A percentile compares a stretch with the other conserved stretches of the same genome.
phyloP scores from a whole-genome alignment of 2,888 invertebrate species.

The Cremastinae sp. region DNA sequence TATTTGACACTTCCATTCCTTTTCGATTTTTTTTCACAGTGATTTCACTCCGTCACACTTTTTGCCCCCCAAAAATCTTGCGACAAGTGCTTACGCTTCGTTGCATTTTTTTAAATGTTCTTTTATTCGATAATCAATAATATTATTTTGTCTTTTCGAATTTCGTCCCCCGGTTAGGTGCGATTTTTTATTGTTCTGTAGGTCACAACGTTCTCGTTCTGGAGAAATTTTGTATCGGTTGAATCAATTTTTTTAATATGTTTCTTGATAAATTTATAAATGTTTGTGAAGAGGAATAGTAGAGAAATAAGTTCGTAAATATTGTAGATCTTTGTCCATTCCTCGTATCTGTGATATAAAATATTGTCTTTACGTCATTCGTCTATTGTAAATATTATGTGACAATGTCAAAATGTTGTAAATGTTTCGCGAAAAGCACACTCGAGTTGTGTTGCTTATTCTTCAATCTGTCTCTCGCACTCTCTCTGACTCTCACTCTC shows the following conservation, averaged over 20 bases:
- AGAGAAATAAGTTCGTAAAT: slow-evolving; percentile 7
- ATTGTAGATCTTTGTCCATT: slow-evolving; percentile 20
- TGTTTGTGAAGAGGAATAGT: background rate
- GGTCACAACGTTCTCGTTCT: slow-evolving; percentile 40
- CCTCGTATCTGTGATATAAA: slow-evolving; percentile 37
- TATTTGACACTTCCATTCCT: slow-evolving; percentile 32
- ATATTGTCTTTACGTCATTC: slow-evolving; percentile 17
- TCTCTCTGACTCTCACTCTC: slow-evolving; percentile 24
- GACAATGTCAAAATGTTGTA: slow-evolving; percentile 46
- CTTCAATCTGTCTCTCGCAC: slow-evolving; percentile 28
- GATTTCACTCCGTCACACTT: slow-evolving; percentile 31
- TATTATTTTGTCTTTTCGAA: background rate
- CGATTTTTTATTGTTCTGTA: slow-evolving; percentile 46
- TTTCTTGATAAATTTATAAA: slow-evolving; percentile 10
- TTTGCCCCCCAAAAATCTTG: slow-evolving; percentile 2
- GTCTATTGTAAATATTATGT: slow-evolving; percentile 42
- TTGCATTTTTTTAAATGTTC: slow-evolving; percentile 46
- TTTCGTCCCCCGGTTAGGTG: slow-evolving; percentile 57
- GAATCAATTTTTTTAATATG: background rate
- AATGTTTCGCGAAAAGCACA: slow-evolving; percentile 47
- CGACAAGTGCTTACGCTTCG: slow-evolving; percentile 56
- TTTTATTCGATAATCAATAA: slow-evolving; percentile 29
- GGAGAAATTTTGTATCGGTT: slow-evolving; percentile 42
- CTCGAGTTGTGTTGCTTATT: slow-evolving; percentile 18
- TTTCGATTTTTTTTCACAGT: background rate